Base-by-base conservation (phyloP, 2,797 vertebrate species). In the Gymnopithys bicolor region DNA sequence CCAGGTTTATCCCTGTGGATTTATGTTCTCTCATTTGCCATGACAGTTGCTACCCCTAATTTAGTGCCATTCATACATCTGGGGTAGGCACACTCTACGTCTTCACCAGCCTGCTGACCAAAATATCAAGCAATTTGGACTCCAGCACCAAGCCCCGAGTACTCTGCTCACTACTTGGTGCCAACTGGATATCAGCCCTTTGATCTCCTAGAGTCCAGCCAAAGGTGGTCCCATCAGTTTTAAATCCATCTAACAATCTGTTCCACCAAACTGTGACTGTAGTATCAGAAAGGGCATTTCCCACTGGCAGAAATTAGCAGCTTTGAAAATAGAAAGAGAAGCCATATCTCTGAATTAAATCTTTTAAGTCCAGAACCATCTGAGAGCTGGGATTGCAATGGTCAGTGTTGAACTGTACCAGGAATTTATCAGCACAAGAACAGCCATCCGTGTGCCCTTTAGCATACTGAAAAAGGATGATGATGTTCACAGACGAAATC, bases 201-300 rank as follows among this genome's bases (percentile, higher is more conserved):
- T 70, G 77, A 75, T 73, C 19, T 75, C 62, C 39, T 59, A 63
- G 59, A 79, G 52, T 46, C 67, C 86, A 93, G 80, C 19, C 7
- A 32, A 82, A 67, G 74, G 88, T 90, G 77, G 56, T 74, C 67
- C 63, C 33, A 0, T 45, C 74, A 79, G 55, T 84, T 67, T 81
- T 67, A 83, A 79, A 66, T 45, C 43, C 70, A 87, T 35, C 67
- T 76, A 79, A 88, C 90, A 94, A 79, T 91, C 90, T 95, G 84
- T 70, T 94, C 71, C 59, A 92, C 73, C 76, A 92, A 69, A 79
- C 2, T 84, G 45, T 46, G 37, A 41, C 84, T 84, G 58, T 62
- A 71, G 23, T 41, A 91, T 48, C 53, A 78, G 58, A 92, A 92
- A 93, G 60, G 62, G 66, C 71, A 87, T 76, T 85, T 89, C 70